Conservation (phyloP, 1,140 invertebrate genomes). For the Episyrphus balteatus region DNA sequence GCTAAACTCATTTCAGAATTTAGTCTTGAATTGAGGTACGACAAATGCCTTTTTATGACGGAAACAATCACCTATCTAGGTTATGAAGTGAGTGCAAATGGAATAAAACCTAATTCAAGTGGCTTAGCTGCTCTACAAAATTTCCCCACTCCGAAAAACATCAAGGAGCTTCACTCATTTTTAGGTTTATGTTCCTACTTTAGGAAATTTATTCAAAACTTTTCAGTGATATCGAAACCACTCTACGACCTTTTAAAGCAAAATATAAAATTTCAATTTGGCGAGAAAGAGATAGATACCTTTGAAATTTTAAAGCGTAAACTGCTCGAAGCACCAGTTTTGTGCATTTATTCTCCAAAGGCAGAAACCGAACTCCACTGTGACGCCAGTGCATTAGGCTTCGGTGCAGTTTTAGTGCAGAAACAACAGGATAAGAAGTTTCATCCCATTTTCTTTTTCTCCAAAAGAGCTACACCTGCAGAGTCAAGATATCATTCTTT, state of each 20-base stretch:
- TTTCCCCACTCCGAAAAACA: slow-evolving; percentile 12
- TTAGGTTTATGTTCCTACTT: slow-evolving; percentile 10
- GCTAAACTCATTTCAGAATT: no score
- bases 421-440: slow-evolving; percentile 8
- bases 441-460: slow-evolving; percentile 36
- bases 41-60: slow-evolving; percentile 2
- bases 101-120: background rate
- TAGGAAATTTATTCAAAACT: slow-evolving; percentile 13
- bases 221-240: slow-evolving; percentile 12
- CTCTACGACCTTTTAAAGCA: slow-evolving; percentile 15
- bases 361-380: slow-evolving; percentile 12
- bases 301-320: slow-evolving; percentile 13
- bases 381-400: slow-evolving; percentile 11
- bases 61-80: background rate
- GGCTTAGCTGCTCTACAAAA: background rate
- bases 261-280: slow-evolving; percentile 10
- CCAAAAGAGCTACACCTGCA: slow-evolving; percentile 24
- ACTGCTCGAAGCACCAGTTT: slow-evolving; percentile 8
- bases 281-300: slow-evolving; percentile 1
- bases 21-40: background rate
- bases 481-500: slow-evolving; percentile 38
- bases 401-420: slow-evolving; percentile 11
- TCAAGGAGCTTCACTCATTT: slow-evolving; percentile 10
- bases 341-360: slow-evolving; percentile 10
- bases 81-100: background rate